Percentiles rank a stretch among this genome's conserved stretches.
Conservation (phyloP, 2,797 vertebrate species). For the Sebastes hubbsi region DNA sequence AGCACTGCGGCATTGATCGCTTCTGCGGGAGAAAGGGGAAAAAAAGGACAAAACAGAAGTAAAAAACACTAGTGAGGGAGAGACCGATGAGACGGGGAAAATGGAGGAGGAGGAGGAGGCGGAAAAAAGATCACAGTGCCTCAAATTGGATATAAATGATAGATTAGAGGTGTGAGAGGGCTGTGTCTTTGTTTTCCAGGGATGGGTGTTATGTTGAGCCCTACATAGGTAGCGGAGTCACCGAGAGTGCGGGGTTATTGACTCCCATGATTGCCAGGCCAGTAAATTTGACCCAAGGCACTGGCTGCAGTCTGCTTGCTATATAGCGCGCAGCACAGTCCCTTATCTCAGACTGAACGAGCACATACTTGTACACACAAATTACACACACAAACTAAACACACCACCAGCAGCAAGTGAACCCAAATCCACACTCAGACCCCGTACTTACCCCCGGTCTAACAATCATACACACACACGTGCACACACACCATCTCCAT, state of each 20-base stretch:
- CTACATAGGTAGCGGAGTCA: conserved; percentile 78
- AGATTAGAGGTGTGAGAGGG: conserved; percentile 82
- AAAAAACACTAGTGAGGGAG: conserved; percentile 64
- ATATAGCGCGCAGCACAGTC: conserved; percentile 55
- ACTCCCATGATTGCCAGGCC: conserved; percentile 84
- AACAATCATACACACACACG: conserved; percentile 49
- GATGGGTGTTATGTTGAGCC: conserved; percentile 76
- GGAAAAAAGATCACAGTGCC: conserved; percentile 69
- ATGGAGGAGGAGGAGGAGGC: conserved; percentile 33
- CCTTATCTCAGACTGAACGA: conserved; percentile 58
- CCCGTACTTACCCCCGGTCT: conserved; percentile 26
- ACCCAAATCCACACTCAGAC: conserved; percentile 38
- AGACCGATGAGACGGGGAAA: conserved; percentile 40
- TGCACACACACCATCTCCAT: conserved; percentile 78
- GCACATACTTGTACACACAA: conserved; percentile 56
- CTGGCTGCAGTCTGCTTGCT: conserved; percentile 73
- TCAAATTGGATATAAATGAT: conserved; percentile 90
- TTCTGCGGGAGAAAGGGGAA: conserved; percentile 44
- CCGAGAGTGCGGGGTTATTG: conserved; percentile 81
- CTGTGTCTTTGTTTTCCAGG: conserved; percentile 76
- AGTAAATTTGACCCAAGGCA: conserved; percentile 86
- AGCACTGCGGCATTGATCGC: conserved; percentile 78
- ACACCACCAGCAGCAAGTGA: conserved; percentile 27
- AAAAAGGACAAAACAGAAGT: conserved; percentile 67
- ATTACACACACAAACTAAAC: conserved; percentile 46